These are phyloP conservation scores for Ormyrus rosae DNA, from an alignment of 2,888 invertebrate species.

Conservation along the genomic window DNA sequence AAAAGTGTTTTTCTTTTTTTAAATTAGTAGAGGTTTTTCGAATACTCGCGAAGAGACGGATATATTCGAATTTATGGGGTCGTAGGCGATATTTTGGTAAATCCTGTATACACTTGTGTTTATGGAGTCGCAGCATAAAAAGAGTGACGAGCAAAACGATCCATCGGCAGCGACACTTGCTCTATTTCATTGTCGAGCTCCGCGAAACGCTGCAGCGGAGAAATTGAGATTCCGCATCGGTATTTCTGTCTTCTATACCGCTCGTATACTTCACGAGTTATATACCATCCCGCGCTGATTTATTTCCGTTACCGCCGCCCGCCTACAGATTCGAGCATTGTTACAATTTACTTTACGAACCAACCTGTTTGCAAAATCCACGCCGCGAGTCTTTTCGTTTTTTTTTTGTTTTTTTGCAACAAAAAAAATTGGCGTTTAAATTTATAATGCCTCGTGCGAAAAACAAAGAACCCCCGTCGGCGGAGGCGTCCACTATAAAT, in stretches of 20 bases:
- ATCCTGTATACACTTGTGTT: no score
- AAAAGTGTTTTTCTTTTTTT: background rate
- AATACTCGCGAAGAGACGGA: no score
- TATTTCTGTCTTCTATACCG: background rate
- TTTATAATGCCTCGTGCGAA: background rate
- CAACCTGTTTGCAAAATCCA: no score
- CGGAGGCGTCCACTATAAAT: constrained; percentile 2
- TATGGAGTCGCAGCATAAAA: background rate
- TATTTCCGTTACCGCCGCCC: background rate
- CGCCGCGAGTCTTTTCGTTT: no score
- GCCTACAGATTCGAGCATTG: no score
- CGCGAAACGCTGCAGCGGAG: no score
- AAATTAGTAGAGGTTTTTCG: background rate
- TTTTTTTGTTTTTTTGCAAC: no score
- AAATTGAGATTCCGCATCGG: background rate
- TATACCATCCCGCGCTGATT: background rate
- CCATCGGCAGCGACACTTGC: constrained; percentile 1
- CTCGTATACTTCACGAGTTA: background rate
- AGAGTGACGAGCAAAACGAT: background rate
- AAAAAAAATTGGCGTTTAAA: background rate
- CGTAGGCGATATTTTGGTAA: no score
- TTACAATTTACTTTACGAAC: no score
- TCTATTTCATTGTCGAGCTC: background rate
- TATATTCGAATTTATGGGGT: no score
- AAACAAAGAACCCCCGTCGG: background rate